These are phyloP conservation scores for Montipora capitata DNA, from an alignment of 92 coral and sea anemone species.

Conservation along the genomic window DNA sequence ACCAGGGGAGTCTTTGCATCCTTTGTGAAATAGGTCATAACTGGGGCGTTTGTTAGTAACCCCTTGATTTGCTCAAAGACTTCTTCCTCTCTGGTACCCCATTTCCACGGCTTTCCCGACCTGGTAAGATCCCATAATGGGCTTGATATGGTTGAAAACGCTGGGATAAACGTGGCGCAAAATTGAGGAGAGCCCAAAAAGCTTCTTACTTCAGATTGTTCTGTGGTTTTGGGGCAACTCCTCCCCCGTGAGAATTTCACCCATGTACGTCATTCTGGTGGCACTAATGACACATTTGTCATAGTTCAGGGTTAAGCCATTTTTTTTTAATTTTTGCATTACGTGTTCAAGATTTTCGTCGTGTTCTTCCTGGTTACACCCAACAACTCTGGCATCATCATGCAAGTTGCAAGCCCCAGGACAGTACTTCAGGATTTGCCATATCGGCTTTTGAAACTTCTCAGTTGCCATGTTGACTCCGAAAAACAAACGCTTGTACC, in stretches of 20 bases:
- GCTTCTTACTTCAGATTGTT: slow-evolving; percentile 56
- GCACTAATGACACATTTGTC: slow-evolving; percentile 56
- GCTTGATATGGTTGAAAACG: no score
- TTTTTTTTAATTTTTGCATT: slow-evolving; percentile 43
- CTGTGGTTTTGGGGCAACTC: slow-evolving; percentile 37
- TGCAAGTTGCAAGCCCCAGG: slow-evolving; percentile 61
- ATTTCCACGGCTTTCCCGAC: no score
- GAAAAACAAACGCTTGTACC: slow-evolving; percentile 24
- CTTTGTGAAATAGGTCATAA: no score
- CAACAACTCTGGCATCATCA: slow-evolving; percentile 67
- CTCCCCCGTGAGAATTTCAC: slow-evolving; percentile 39
- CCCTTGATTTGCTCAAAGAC: no score
- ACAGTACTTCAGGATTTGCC: slow-evolving; percentile 58
- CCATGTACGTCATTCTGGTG: slow-evolving; percentile 59
- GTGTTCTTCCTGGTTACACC: slow-evolving; percentile 43
- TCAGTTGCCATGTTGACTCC: slow-evolving; percentile 61
- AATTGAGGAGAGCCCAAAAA: slow-evolving; percentile 15
- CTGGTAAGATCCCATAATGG: no score
- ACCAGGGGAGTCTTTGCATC: no score
- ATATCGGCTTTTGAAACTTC: slow-evolving; percentile 50
- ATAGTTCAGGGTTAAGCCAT: slow-evolving; percentile 64
- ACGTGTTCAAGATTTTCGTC: slow-evolving; percentile 40
- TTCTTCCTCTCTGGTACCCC: no score
- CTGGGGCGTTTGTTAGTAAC: no score
- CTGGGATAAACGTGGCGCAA: no score